A percentile compares a stretch with the other conserved stretches of the same genome.
These are phyloP conservation scores for Patagioenas fasciata DNA, from an alignment of 2,113 vertebrate species.

Conservation along the genomic window DNA sequence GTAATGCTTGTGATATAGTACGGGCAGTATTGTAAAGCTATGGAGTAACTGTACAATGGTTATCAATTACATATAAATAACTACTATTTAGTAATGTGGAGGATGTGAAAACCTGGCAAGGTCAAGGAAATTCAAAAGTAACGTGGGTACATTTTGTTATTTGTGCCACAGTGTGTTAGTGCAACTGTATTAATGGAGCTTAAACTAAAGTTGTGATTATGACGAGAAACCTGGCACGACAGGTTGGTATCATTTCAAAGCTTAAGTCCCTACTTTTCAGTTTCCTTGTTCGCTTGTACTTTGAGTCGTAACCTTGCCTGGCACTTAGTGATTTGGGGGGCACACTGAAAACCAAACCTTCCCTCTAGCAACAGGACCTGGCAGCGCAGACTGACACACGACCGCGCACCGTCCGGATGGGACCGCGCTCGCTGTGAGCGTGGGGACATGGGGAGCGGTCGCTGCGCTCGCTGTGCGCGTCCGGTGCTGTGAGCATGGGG, in stretches of 20 bases:
- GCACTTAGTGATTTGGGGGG: neutral
- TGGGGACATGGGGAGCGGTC: too few relatives aligned
- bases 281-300: constrained; percentile 46
- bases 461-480: too few relatives aligned
- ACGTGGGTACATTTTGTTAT: neutral
- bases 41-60: constrained; percentile 62
- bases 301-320: neutral
- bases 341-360: neutral
- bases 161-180: constrained; percentile 63
- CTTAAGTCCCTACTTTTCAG: constrained; percentile 40
- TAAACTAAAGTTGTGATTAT: neutral
- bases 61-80: constrained; percentile 50
- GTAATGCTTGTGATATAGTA: constrained; percentile 65
- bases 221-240: neutral
- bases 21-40: constrained; percentile 59
- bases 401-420: neutral
- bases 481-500: too few relatives aligned
- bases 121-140: constrained; percentile 44
- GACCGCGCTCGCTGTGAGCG: neutral
- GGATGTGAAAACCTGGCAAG: constrained; percentile 38
- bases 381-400: neutral
- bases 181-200: constrained; percentile 40
- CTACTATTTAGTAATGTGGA: constrained; percentile 42
- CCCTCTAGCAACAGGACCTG: neutral
- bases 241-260: neutral